Conservation (phyloP, 2,797 vertebrate species). For the Dallia pectoralis region DNA sequence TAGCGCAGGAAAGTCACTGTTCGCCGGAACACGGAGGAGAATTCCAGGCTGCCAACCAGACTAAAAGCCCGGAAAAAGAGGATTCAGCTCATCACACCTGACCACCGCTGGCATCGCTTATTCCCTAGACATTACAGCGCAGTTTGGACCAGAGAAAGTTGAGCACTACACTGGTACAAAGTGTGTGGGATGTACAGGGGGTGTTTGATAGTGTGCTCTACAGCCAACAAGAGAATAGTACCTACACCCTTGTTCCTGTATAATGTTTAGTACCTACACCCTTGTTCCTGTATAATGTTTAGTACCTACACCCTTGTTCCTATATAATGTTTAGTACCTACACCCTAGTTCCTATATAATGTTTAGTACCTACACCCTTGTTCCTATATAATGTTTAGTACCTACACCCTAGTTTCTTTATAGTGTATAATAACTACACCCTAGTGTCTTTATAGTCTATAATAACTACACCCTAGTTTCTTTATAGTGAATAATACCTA, state of each 20-base stretch:
- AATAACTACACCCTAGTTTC: background rate
- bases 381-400: background rate
- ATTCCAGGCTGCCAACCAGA: slow-evolving; percentile 2
- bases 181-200: background rate
- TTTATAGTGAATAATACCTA: background rate
- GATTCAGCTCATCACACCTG: background rate
- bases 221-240: background rate
- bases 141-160: background rate
- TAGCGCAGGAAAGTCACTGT: background rate
- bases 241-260: background rate
- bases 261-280: background rate
- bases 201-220: background rate
- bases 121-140: background rate
- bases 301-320: background rate
- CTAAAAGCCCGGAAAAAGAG: background rate
- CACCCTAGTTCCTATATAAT: background rate
- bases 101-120: background rate
- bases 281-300: background rate
- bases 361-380: background rate
- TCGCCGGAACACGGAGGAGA: background rate
- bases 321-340: background rate
- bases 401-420: no score
- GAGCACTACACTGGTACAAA: background rate
- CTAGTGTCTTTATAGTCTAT: background rate
- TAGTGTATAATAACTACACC: background rate